Conservation (phyloP, 2,113 vertebrate species). For the Malurus elegans region DNA sequence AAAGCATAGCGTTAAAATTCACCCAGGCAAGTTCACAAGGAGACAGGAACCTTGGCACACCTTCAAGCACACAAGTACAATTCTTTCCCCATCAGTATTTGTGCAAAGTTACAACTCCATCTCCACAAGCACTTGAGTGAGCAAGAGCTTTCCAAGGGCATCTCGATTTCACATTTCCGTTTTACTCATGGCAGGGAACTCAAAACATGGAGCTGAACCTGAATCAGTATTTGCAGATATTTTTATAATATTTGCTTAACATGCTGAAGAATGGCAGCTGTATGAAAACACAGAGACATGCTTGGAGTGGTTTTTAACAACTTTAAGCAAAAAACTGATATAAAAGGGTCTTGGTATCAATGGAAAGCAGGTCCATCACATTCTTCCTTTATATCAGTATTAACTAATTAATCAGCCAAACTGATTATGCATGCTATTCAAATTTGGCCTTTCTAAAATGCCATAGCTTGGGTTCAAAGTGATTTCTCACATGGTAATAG, state of each 20-base stretch:
- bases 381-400: neutral
- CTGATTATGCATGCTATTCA: neutral
- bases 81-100: neutral
- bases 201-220: neutral
- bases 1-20: neutral
- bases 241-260: neutral
- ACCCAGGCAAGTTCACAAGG: neutral
- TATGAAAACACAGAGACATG: neutral
- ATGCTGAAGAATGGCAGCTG: neutral
- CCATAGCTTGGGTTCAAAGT: neutral
- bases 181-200: neutral
- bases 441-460: slow-evolving; percentile 27
- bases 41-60: neutral
- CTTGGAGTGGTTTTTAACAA: neutral
- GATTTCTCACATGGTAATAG: neutral
- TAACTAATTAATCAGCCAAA: neutral
- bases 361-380: neutral
- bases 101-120: neutral
- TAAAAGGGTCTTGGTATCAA: neutral
- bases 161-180: neutral
- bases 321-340: neutral
- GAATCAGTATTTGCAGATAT: neutral
- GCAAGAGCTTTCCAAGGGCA: neutral
- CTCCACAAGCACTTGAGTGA: neutral
- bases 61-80: neutral